A percentile compares a stretch with the other conserved stretches of the same genome.
These are phyloP conservation scores for Bursaphelenchus mucronatus DNA, from an alignment of 1,140 invertebrate genomes.

Conservation along the genomic window DNA sequence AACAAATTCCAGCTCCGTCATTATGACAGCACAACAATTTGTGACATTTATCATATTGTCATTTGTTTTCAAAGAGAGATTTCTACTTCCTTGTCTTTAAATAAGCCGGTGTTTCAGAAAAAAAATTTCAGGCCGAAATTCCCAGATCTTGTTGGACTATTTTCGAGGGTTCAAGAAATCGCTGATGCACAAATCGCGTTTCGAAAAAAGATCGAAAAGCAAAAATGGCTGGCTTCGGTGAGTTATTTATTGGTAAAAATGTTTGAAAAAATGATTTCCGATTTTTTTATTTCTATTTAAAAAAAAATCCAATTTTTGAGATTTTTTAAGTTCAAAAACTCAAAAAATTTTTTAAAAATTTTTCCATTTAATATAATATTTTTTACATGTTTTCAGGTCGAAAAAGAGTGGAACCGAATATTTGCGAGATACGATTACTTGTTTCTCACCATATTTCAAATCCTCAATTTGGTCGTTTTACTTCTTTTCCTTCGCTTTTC, in stretches of 20 bases:
- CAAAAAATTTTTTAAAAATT: no score
- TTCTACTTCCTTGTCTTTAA: constrained; percentile 2
- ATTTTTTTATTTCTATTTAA: no score
- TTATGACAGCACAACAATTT: no score
- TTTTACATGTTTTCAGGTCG: constrained; percentile 39
- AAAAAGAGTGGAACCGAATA: constrained; percentile 53
- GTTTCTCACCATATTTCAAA: constrained; percentile 46
- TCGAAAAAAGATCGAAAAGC: constrained; percentile 37
- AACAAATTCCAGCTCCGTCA: no score
- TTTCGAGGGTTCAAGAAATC: constrained; percentile 33
- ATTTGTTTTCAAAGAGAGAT: not conserved
- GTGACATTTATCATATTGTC: no score
- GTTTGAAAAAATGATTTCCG: no score
- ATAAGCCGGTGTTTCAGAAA: constrained; percentile 5
- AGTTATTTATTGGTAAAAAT: no score
- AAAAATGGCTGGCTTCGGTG: constrained; percentile 31
- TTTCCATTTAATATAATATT: no score
- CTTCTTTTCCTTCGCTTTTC: constrained; percentile 46
- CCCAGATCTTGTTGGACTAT: constrained; percentile 32
- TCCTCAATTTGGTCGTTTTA: constrained; percentile 47
- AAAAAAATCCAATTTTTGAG: constrained; percentile 2
- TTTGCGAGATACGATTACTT: constrained; percentile 53
- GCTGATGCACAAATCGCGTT: constrained; percentile 38
- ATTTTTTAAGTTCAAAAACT: constrained; percentile 21
- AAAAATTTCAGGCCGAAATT: constrained; percentile 41